A percentile compares a stretch with the other conserved stretches of the same genome.
phyloP scores from a whole-genome alignment of 1,140 invertebrate species.

The Schlechtendalia chinensis region DNA sequence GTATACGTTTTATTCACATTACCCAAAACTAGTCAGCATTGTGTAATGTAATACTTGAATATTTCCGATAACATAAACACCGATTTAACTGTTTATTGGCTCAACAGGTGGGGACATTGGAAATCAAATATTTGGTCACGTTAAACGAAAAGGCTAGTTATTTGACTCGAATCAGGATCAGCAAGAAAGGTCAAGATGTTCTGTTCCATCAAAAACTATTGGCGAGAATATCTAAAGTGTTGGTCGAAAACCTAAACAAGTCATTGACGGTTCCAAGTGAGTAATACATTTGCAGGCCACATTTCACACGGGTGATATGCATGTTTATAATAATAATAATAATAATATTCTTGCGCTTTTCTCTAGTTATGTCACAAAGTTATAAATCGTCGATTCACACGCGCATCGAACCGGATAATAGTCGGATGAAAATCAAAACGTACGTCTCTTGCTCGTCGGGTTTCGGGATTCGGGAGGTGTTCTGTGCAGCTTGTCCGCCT shows the following conservation, averaged over 20 bases:
- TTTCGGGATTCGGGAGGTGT: not conserved
- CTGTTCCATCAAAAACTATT: constrained; percentile 1
- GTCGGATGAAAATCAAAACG: not conserved
- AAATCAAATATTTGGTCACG: constrained; percentile 16
- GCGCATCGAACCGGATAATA: not conserved
- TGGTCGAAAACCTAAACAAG: constrained; percentile 22
- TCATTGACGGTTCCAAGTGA: constrained; percentile 12
- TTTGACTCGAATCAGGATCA: not conserved
- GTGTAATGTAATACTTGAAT: not conserved
- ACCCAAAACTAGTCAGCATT: not conserved
- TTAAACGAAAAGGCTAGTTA: not conserved
- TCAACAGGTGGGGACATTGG: constrained; percentile 6
- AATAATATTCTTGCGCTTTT: not conserved
- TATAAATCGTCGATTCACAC: not conserved
- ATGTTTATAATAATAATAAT: not conserved
- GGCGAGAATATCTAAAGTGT: not conserved
- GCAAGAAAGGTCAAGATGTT: not conserved
- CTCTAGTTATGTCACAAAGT: not conserved
- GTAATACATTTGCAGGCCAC: no score
- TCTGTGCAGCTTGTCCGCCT: constrained; percentile 19
- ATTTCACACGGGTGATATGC: no score
- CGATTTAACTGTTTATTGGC: not conserved
- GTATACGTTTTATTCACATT: no score
- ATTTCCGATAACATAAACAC: not conserved
- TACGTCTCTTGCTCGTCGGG: not conserved